These are phyloP conservation scores for Galeopterus variegatus DNA, from an alignment of 2,113 vertebrate genomes.

Conservation along the genomic window DNA sequence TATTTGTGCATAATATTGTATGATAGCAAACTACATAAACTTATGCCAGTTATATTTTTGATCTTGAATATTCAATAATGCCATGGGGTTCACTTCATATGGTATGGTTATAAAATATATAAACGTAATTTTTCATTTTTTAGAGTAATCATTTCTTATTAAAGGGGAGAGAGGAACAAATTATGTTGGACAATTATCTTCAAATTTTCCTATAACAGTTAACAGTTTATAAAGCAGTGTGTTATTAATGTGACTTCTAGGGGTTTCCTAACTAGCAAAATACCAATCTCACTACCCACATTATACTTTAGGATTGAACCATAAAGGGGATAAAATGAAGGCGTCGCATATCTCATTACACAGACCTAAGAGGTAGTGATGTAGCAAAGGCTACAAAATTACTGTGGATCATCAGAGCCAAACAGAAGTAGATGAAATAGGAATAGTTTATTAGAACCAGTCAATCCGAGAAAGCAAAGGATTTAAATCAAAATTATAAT, in stretches of 20 bases:
- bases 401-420: constrained; percentile 66
- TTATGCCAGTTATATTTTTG: not conserved
- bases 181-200: constrained; percentile 32
- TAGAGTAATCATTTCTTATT: constrained; percentile 49
- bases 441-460: constrained; percentile 67
- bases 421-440: constrained; percentile 66
- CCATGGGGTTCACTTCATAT: not conserved
- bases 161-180: not conserved
- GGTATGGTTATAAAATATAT: not conserved
- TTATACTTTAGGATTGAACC: constrained; percentile 57
- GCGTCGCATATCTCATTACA: constrained; percentile 75
- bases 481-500: constrained; percentile 76
- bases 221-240: constrained; percentile 28
- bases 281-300: constrained; percentile 50
- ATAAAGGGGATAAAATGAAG: constrained; percentile 38
- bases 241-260: constrained; percentile 44
- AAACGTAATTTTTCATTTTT: not conserved
- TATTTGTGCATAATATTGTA: not conserved
- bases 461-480: constrained; percentile 62
- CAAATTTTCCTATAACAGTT: constrained; percentile 55
- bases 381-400: constrained; percentile 65
- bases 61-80: not conserved
- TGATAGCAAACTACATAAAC: not conserved
- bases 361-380: constrained; percentile 25
- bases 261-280: constrained; percentile 66